Conservation (phyloP, 2,888 invertebrate genomes). For the Pilophorus perplexus region DNA sequence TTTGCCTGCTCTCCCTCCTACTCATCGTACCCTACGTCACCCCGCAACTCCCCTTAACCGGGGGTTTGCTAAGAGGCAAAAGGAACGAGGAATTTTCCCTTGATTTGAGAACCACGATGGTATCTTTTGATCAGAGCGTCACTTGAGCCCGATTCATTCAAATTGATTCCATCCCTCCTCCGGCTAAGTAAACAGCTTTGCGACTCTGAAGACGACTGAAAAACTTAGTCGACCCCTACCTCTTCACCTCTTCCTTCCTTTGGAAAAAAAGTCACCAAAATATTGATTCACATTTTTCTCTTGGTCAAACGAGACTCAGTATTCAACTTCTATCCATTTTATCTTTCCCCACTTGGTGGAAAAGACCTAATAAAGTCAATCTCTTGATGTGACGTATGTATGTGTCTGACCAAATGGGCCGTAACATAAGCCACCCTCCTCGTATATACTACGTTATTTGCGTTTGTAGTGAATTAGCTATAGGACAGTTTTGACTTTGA, state of each 20-base stretch:
- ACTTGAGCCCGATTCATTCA: conserved; percentile 9
- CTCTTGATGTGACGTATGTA: too few relatives aligned
- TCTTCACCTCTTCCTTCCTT: not conserved
- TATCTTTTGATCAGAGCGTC: conserved; percentile 24
- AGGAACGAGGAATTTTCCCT: not conserved
- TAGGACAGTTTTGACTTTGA: too few relatives aligned
- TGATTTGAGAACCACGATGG: conserved; percentile 11
- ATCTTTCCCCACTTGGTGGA: too few relatives aligned
- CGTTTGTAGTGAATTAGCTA: too few relatives aligned
- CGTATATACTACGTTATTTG: too few relatives aligned
- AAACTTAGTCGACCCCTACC: not conserved
- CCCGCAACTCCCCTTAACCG: not conserved
- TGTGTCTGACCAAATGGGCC: too few relatives aligned
- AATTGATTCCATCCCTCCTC: conserved; percentile 22
- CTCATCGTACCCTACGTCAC: not conserved
- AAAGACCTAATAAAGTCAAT: too few relatives aligned
- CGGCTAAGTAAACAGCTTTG: conserved; percentile 6
- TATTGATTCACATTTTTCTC: not conserved
- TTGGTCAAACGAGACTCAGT: too few relatives aligned
- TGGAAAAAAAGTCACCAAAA: conserved; percentile 6
- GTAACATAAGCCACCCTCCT: too few relatives aligned
- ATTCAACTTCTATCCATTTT: too few relatives aligned
- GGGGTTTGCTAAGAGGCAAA: too few relatives aligned
- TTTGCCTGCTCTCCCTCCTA: not conserved
- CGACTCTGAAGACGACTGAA: conserved; percentile 1